phyloP scores from a whole-genome alignment of 2,888 invertebrate genomes.

The Andrena praecox region DNA sequence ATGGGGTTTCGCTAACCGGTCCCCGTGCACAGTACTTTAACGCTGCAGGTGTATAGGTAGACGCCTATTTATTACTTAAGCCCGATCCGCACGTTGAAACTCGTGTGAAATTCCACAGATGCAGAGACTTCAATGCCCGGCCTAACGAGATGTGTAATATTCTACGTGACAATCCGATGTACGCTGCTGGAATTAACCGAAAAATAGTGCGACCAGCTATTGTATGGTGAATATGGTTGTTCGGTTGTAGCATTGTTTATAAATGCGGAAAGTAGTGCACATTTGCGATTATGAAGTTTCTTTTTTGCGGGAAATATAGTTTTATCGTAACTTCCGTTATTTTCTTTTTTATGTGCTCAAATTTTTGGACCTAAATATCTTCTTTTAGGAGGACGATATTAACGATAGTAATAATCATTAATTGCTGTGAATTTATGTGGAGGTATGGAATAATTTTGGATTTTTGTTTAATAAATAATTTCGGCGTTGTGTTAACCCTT shows the following conservation, averaged over 20 bases:
- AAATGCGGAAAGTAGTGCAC: too few species aligned
- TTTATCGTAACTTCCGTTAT: too few species aligned
- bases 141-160: not conserved
- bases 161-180: not conserved
- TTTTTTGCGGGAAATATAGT: too few species aligned
- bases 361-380: too few species aligned
- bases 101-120: conserved; percentile 3
- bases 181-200: not conserved
- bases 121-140: conserved; percentile 34
- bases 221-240: not conserved
- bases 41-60: not conserved
- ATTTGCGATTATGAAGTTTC: too few species aligned
- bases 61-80: not conserved
- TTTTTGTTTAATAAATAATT: not conserved
- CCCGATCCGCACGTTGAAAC: not conserved
- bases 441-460: not conserved
- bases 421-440: too few species aligned
- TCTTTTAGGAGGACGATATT: too few species aligned
- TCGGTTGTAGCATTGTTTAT: too few species aligned
- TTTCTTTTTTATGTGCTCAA: too few species aligned
- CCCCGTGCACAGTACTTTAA: not conserved
- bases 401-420: too few species aligned
- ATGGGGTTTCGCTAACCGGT: not conserved
- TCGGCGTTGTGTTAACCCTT: not conserved
- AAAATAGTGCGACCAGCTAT: not conserved